Percentiles rank a stretch among this genome's conserved stretches.
These are phyloP conservation scores for Hippotragus niger DNA, from an alignment of 2,113 vertebrate genomes.

Conservation along the genomic window DNA sequence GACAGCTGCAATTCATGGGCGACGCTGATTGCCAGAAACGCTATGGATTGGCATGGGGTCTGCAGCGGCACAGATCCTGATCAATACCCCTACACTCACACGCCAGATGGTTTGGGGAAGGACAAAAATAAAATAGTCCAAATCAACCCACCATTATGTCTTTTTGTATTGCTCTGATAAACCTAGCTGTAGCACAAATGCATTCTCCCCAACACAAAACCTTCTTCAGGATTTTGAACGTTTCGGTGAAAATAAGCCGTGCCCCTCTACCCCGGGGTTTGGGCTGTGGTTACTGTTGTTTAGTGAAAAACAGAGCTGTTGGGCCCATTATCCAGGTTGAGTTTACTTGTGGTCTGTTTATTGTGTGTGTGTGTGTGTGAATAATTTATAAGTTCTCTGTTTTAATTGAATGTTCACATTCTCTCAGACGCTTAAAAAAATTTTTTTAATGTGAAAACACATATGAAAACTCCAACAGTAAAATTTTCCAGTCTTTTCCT, in stretches of 20 bases:
- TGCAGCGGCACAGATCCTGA: constrained; percentile 86
- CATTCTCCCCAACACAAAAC: constrained; percentile 33
- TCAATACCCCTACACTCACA: constrained; percentile 85
- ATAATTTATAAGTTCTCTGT: constrained; percentile 61
- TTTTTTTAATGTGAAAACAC: not conserved
- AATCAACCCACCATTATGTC: constrained; percentile 68
- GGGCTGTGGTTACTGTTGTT: constrained; percentile 8
- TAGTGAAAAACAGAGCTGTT: constrained; percentile 55
- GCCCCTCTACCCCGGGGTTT: not conserved
- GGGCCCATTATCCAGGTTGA: constrained; percentile 21
- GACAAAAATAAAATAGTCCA: constrained; percentile 74
- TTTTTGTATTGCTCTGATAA: constrained; percentile 57
- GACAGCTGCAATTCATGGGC: constrained; percentile 82
- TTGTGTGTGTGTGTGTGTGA: not conserved
- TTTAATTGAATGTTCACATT: constrained; percentile 37
- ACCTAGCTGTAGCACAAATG: constrained; percentile 24
- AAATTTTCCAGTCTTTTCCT: not conserved
- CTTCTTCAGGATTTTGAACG: constrained; percentile 1
- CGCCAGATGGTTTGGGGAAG: constrained; percentile 86
- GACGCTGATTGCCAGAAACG: constrained; percentile 84
- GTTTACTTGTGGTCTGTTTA: constrained; percentile 55
- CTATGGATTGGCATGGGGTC: constrained; percentile 89
- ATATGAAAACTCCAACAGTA: not conserved
- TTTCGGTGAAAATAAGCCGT: not conserved
- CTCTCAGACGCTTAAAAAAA: not conserved